Percentiles rank a stretch among this genome's conserved stretches.
Evolutionary conservation across 2,113 vertebrate genomes (phyloP).

Genomic region (Thalassarche chlororhynchos): DNA sequence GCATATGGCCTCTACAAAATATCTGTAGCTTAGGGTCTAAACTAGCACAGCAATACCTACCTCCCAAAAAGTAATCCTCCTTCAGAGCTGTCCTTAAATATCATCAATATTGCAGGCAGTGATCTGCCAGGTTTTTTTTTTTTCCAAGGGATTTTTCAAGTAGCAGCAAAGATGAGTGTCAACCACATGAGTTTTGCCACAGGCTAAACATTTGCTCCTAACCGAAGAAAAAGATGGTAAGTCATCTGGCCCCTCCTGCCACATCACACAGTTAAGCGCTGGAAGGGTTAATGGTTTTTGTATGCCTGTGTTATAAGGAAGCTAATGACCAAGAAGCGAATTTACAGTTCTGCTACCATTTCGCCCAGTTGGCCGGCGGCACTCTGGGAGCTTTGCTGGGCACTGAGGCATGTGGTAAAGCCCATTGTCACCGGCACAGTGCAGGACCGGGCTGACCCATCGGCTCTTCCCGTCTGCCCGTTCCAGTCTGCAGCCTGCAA

Average conservation of each 20-base stretch:
- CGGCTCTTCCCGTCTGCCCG: background rate
- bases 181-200: background rate
- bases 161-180: background rate
- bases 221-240: background rate
- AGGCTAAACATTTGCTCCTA: background rate
- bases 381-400: background rate
- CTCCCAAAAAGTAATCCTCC: background rate
- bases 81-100: background rate
- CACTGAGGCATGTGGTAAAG: background rate
- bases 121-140: background rate
- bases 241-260: background rate
- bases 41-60: background rate
- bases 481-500: conserved; percentile 14
- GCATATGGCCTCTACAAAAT: background rate
- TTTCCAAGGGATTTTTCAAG: background rate
- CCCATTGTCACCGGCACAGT: background rate
- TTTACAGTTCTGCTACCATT: background rate
- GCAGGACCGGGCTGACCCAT: background rate
- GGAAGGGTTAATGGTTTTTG: background rate
- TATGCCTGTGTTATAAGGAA: background rate
- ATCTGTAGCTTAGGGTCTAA: background rate
- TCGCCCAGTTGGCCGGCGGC: background rate
- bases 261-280: background rate
- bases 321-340: background rate
- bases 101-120: background rate